A percentile compares a stretch with the other conserved stretches of the same genome.
These are phyloP conservation scores for Pristiophorus japonicus DNA, from an alignment of 2,113 vertebrate genomes.

Conservation along the genomic window DNA sequence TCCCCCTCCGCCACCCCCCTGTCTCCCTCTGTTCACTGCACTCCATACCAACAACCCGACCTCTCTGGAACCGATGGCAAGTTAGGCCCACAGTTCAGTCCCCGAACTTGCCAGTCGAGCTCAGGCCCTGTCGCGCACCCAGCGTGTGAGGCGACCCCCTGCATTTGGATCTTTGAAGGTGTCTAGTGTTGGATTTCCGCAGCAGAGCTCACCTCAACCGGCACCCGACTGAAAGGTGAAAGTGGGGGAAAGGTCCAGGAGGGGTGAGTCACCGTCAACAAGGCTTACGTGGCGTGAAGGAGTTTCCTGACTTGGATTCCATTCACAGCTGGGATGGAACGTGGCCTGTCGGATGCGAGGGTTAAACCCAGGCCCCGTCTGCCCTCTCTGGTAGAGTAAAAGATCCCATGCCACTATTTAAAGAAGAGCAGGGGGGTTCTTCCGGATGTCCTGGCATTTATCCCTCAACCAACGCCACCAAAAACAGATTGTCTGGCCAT, in stretches of 20 bases:
- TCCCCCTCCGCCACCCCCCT: too few relatives aligned
- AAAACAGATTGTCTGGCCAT: neutral
- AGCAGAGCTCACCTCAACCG: neutral
- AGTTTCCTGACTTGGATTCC: neutral
- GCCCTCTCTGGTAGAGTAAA: neutral
- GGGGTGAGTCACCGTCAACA: too few relatives aligned
- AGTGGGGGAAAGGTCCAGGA: too few relatives aligned
- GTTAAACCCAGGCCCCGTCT: neutral
- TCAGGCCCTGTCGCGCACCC: neutral
- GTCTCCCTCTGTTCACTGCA: too few relatives aligned
- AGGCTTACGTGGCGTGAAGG: neutral
- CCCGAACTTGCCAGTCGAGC: neutral
- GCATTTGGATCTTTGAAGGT: neutral
- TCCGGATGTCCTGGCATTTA: neutral
- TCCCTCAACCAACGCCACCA: neutral
- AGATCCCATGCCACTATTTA: neutral
- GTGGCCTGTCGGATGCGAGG: neutral
- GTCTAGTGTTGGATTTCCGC: neutral
- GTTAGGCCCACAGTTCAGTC: too few relatives aligned
- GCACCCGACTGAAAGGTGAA: neutral
- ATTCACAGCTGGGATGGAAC: neutral
- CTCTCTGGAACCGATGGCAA: neutral
- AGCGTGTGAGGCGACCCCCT: too few relatives aligned
- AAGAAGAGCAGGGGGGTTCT: neutral
- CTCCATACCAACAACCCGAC: neutral